Base-by-base conservation (phyloP, 2,888 invertebrate species). In the Tiliacea aurago region DNA sequence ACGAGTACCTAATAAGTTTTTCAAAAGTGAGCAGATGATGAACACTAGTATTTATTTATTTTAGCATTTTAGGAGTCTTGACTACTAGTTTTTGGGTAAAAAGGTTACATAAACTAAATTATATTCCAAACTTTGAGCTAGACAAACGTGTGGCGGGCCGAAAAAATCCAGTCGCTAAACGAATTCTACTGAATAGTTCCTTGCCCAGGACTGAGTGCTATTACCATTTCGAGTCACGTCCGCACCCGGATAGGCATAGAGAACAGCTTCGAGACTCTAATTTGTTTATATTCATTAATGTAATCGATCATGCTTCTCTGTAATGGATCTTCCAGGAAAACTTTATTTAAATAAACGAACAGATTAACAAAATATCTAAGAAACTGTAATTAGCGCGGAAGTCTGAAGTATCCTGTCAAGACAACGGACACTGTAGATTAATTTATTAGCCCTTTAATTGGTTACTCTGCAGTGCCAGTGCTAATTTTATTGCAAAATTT, bases 381-480 rank as follows among this genome's bases (percentile, higher is more conserved):
- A 84, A 89, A 84, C 75, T 72, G 89, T 87, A 89, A 90, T 91
- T 91, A 90, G 84, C 73, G 84, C 70, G 87, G 84, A 89, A 84
- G 61, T 78, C 77, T 78, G 76, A 88, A 89, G 87, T 87, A 85
- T 85, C 85, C 84, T 86, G 85, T 86, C 84, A 84, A 88, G 85
- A 82, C 87, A 83, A 76, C 84, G 86, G 87, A 84, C 85, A 80
- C 86, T 83, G 76, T 83, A 87, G 87, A 90, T 89, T 89, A 89
- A 92, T 90, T 91, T 89, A 90, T 90, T 88, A 90, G 87, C 85
- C 85, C 81, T 84, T 84, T 88, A 89, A 90, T 89, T 88, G 88
- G 81, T 86, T 83, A 86, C 80, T 89, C 80, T 65, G 70, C 79
- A 76, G 79, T 65, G 76, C 76, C 83, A 82, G 37, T 80, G 73